Base-by-base conservation (phyloP, 2,888 invertebrate species). In the Mechanitis messenoides region DNA sequence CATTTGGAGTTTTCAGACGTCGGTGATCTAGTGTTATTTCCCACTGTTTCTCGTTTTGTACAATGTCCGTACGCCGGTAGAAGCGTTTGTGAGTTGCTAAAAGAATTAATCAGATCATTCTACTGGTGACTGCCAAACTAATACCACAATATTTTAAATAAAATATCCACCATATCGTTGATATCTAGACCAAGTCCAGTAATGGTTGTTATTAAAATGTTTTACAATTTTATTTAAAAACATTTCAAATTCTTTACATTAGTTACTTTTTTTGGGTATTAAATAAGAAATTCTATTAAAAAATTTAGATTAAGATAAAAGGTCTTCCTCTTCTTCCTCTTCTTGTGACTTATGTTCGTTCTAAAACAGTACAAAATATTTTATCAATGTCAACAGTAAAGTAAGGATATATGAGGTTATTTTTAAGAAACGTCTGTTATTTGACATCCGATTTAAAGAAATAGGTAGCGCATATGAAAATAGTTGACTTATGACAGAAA, bases 1-100 rank as follows among this genome's bases (percentile, higher is more conserved):
- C 97, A 72, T 92, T 92, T 0, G 98, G 98, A 2, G 98, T 98
- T 85, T 97, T 97, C 28, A 98, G 83, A 78, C 96, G 96, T 28
- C 94, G 91, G 76, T 96, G 95, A 81, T 98, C 98, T 69, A 98
- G 86, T 28, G 95, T 95, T 7, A 98, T 92, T 88, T 98, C 98
- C 90, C 93, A 96, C 76, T 93, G 93, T 35, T 91, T 92, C 70
- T 93, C 93, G 75, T 91, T 93, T 70, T 91, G 92, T 28, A 96
- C 79, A 64, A 96, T 93, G 64, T 93, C 92, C 0, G 95, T 94
- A 66, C 91, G 92, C 67, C 92, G 92, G 77, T 95, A 96, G 83
- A 96, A 96, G 59, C 94, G 90, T 77, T 95, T 95, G 20, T 91
- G 91, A 1, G 90, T 90, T 12, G 90, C 83, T 90, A 66, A 59